Percentiles rank a stretch among this genome's conserved stretches.
These are phyloP conservation scores for Protomyctophum bolini DNA, from an alignment of 2,113 vertebrate genomes.

Conservation along the genomic window DNA sequence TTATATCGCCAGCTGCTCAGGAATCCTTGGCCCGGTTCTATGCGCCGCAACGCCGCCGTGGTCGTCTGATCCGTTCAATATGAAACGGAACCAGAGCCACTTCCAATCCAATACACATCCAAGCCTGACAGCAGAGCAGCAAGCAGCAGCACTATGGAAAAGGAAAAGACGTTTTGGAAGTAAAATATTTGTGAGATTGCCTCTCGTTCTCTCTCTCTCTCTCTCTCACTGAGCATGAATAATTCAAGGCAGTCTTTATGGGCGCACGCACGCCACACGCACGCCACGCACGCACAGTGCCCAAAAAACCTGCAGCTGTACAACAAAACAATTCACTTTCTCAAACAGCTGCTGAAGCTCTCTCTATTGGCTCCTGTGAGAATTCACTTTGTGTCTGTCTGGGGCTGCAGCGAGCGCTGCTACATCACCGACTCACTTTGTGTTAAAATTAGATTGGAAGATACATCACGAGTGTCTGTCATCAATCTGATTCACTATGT, in stretches of 20 bases:
- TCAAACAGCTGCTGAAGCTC: slow-evolving; percentile 39
- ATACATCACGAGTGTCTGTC: slow-evolving; percentile 71
- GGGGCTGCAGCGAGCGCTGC: slow-evolving; percentile 11
- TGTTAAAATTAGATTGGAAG: slow-evolving; percentile 72
- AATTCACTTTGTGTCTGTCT: slow-evolving; percentile 47
- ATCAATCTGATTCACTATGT: slow-evolving; percentile 66
- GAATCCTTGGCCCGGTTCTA: slow-evolving; percentile 16
- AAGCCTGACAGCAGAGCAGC: slow-evolving; percentile 10
- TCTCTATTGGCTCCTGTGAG: slow-evolving; percentile 25
- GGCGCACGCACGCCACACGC: slow-evolving; percentile 46
- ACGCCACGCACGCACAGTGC: background rate
- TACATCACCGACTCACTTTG: slow-evolving; percentile 57
- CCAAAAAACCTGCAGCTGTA: slow-evolving; percentile 53
- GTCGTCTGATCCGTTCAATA: slow-evolving; percentile 29
- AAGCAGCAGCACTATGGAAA: slow-evolving; percentile 10
- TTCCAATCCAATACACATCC: slow-evolving; percentile 9
- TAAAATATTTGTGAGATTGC: slow-evolving; percentile 69
- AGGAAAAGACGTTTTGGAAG: slow-evolving; percentile 33
- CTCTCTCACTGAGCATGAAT: slow-evolving; percentile 51
- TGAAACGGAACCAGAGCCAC: slow-evolving; percentile 19
- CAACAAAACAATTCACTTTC: slow-evolving; percentile 26
- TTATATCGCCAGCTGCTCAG: slow-evolving; percentile 19
- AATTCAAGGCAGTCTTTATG: slow-evolving; percentile 61
- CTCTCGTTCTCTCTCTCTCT: too few relatives aligned
- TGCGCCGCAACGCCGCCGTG: background rate